A percentile compares a stretch with the other conserved stretches of the same genome.
Conservation (phyloP, 2,888 invertebrate genomes). For the Pedicia rivosa region DNA sequence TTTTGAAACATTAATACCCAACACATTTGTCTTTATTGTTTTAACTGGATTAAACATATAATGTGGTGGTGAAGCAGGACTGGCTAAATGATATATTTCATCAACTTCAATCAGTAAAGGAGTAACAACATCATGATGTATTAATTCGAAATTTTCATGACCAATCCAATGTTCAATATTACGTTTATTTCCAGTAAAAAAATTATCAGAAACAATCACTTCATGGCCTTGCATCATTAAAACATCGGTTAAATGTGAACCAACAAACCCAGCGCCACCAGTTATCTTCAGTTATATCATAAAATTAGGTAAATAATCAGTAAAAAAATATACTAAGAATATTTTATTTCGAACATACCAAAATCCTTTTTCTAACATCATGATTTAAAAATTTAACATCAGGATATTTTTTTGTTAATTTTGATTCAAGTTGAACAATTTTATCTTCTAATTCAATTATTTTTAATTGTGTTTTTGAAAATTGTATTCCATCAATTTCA, state of each 20-base stretch:
- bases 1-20: conserved; percentile 35
- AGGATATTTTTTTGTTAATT: conserved; percentile 71
- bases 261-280: conserved; percentile 98
- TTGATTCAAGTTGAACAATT: conserved; percentile 50
- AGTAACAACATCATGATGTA: conserved; percentile 98
- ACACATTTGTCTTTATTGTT: conserved; percentile 96
- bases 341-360: conserved; percentile 43
- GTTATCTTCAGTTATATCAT: conserved; percentile 95
- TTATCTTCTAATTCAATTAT: conserved; percentile 55
- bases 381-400: conserved; percentile 86
- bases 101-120: conserved; percentile 94
- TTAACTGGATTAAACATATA: conserved; percentile 99
- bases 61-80: conserved; percentile 97
- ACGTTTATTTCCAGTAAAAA: conserved; percentile 91
- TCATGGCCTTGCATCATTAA: conserved; percentile 94
- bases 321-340: conserved; percentile 14
- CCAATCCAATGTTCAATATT: conserved; percentile 99
- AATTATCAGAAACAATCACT: conserved; percentile 93
- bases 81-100: conserved; percentile 96
- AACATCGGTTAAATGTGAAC: conserved; percentile 91
- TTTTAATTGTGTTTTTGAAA: too few relatives aligned
- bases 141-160: conserved; percentile 96
- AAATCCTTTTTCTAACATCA: conserved; percentile 77
- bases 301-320: too few relatives aligned
- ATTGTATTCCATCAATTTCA: too few relatives aligned